Conservation (phyloP, 2,888 invertebrate species). For the Ophion slaviceki region DNA sequence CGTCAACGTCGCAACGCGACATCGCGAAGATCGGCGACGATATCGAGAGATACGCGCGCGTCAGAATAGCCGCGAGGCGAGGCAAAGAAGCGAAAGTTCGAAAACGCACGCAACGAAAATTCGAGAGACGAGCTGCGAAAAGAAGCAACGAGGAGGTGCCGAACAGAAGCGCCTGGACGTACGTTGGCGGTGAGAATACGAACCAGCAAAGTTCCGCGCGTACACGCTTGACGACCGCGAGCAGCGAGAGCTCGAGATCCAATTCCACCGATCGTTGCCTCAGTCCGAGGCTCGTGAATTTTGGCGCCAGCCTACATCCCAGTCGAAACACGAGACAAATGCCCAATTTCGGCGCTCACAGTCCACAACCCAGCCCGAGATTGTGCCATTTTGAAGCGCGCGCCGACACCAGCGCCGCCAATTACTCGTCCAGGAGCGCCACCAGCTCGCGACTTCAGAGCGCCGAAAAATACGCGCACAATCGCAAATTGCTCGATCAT, state of each 20-base stretch:
- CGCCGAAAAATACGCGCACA: slow-evolving; percentile 69
- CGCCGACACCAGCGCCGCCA: slow-evolving; percentile 41
- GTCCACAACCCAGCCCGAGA: slow-evolving; percentile 80
- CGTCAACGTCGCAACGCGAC: slow-evolving; percentile 73
- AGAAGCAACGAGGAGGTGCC: slow-evolving; percentile 66
- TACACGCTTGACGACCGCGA: slow-evolving; percentile 69
- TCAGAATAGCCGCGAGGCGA: slow-evolving; percentile 72
- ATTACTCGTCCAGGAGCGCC: slow-evolving; percentile 46
- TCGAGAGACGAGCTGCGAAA: slow-evolving; percentile 71
- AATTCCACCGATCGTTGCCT: slow-evolving; percentile 80
- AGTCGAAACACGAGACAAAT: slow-evolving; percentile 81
- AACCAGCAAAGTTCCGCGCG: background rate
- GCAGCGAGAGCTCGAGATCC: slow-evolving; percentile 81
- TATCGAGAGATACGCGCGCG: slow-evolving; percentile 76
- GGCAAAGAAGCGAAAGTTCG: slow-evolving; percentile 76
- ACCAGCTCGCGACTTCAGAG: slow-evolving; percentile 63
- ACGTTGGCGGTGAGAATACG: slow-evolving; percentile 37
- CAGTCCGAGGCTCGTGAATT: slow-evolving; percentile 76
- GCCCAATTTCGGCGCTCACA: slow-evolving; percentile 81
- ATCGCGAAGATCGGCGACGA: slow-evolving; percentile 77
- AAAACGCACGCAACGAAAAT: slow-evolving; percentile 77
- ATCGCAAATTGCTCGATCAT: slow-evolving; percentile 79
- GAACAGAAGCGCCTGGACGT: slow-evolving; percentile 56
- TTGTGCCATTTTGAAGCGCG: slow-evolving; percentile 80
- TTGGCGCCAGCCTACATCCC: slow-evolving; percentile 80